phyloP scores from a whole-genome alignment of 2,888 invertebrate species.

The Ochlodes sylvanus region DNA sequence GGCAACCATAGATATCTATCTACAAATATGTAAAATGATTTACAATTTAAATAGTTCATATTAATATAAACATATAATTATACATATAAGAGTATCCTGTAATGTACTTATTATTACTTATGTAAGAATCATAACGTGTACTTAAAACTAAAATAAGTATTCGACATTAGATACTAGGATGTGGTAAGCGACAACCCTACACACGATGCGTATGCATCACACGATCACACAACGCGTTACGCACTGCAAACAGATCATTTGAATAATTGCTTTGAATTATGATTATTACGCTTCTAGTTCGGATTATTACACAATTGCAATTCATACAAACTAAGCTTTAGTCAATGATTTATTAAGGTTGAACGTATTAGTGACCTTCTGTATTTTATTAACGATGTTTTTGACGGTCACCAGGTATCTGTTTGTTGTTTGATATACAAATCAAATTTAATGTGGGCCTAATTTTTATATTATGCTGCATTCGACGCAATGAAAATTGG shows the following conservation, averaged over 20 bases:
- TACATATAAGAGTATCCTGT: too few relatives aligned
- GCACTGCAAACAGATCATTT: constrained; percentile 57
- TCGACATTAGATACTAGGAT: not conserved
- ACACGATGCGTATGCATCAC: constrained; percentile 45
- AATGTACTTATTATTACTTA: too few relatives aligned
- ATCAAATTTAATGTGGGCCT: not conserved
- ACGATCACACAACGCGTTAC: constrained; percentile 53
- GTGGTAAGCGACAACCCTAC: constrained; percentile 14
- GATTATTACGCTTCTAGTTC: constrained; percentile 34
- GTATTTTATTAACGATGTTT: not conserved
- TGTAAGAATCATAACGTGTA: too few relatives aligned
- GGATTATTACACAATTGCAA: constrained; percentile 28
- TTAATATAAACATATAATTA: too few relatives aligned
- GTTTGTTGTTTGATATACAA: not conserved
- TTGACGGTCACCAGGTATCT: not conserved
- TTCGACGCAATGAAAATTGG: too few relatives aligned
- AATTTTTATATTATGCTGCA: too few relatives aligned
- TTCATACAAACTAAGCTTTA: constrained; percentile 8
- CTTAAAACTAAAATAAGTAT: too few relatives aligned
- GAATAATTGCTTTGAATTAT: constrained; percentile 56
- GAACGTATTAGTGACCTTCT: not conserved
- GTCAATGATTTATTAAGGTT: constrained; percentile 8
- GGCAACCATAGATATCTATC: too few relatives aligned
- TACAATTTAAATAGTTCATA: too few relatives aligned
- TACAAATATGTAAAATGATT: too few relatives aligned